Evolutionary conservation across 2,113 vertebrate genomes (phyloP).

Genomic region (Sander lucioperca): DNA sequence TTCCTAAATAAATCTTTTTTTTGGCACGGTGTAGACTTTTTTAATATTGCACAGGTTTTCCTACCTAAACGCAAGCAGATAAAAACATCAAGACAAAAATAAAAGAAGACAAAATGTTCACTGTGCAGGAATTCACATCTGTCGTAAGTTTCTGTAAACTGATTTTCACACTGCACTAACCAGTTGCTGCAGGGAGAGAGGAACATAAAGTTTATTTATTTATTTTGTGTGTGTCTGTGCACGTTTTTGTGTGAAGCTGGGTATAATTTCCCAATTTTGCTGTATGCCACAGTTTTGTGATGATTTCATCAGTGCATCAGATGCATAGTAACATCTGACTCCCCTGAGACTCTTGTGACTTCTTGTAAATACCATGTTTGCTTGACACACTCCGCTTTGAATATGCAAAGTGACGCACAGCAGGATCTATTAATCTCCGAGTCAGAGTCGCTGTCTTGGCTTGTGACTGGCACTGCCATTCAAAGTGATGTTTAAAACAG

Average conservation of each 20-base stretch:
- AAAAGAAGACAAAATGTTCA: neutral
- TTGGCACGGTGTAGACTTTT: no score
- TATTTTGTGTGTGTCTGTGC: neutral
- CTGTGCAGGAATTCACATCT: neutral
- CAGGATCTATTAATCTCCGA: slow-evolving; percentile 6
- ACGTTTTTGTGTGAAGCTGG: neutral
- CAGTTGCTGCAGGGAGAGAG: neutral
- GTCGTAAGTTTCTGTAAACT: neutral
- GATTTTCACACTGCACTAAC: slow-evolving; percentile 1
- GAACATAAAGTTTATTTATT: no score
- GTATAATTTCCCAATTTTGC: neutral
- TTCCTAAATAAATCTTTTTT: no score
- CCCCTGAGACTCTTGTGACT: slow-evolving; percentile 19
- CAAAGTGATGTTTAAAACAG: slow-evolving; percentile 46
- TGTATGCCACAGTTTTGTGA: slow-evolving; percentile 17
- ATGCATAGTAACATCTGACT: slow-evolving; percentile 10
- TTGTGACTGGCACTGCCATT: slow-evolving; percentile 36
- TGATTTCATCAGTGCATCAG: slow-evolving; percentile 17
- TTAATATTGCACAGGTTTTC: neutral
- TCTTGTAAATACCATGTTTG: slow-evolving; percentile 37
- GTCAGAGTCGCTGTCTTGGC: slow-evolving; percentile 32
- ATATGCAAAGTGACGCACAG: slow-evolving; percentile 31
- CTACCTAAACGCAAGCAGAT: neutral
- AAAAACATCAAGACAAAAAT: neutral
- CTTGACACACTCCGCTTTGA: slow-evolving; percentile 25